These are phyloP conservation scores for Cephus rjabovi DNA, from an alignment of 2,888 invertebrate species.

Conservation along the genomic window DNA sequence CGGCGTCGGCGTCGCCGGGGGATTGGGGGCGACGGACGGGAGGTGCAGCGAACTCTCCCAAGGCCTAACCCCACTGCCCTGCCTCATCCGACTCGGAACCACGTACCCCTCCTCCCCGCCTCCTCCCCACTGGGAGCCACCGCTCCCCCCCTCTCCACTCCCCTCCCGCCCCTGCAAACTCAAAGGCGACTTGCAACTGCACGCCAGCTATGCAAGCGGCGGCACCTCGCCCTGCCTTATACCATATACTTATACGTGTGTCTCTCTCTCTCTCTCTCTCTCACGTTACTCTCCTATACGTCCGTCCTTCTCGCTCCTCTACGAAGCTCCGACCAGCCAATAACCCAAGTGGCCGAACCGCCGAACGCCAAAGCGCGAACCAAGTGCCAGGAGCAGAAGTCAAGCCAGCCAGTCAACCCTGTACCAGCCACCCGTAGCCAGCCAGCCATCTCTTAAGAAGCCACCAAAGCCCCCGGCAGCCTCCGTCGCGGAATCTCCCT, in stretches of 20 bases:
- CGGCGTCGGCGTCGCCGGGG: slow-evolving; percentile 32
- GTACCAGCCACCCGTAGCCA: too few relatives aligned
- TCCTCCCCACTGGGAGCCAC: too few relatives aligned
- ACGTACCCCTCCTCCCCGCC: not conserved
- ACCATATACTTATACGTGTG: not conserved
- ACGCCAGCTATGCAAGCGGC: not conserved
- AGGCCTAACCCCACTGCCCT: slow-evolving; percentile 50
- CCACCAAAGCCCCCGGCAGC: not conserved
- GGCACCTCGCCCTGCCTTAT: slow-evolving; percentile 18
- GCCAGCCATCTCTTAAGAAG: slow-evolving; percentile 32
- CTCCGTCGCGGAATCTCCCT: slow-evolving; percentile 3
- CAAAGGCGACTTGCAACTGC: not conserved
- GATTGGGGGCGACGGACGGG: slow-evolving; percentile 50
- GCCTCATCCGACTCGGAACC: not conserved
- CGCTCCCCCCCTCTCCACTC: slow-evolving; percentile 21
- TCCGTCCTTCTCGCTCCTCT: not conserved
- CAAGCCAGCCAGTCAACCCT: not conserved
- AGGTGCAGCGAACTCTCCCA: slow-evolving; percentile 67
- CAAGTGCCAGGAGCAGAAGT: not conserved
- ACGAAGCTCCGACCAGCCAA: not conserved
- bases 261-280: slow-evolving; percentile 17
- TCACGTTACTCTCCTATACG: not conserved
- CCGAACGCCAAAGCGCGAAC: not conserved
- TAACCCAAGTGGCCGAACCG: not conserved
- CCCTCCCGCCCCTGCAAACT: slow-evolving; percentile 16